Evolutionary conservation across 2,797 vertebrate species (phyloP).

Genomic region (Tarsius wallacei): DNA sequence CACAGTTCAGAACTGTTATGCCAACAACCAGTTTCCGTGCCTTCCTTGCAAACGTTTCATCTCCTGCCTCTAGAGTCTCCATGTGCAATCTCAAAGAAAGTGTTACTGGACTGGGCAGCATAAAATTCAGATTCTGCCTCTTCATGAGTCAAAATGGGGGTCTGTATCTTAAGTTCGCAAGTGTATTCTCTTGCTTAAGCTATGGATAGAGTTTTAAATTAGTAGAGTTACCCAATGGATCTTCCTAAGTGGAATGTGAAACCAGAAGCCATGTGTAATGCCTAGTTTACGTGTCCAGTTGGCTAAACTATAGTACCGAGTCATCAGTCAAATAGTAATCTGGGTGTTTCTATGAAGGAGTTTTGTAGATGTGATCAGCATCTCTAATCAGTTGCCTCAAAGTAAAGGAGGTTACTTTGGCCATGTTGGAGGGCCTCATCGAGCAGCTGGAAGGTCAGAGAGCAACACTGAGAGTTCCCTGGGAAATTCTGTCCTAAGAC

Average conservation of each 20-base stretch:
- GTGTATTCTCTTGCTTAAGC: neutral
- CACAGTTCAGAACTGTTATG: neutral
- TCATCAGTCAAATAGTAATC: neutral
- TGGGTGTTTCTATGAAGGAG: neutral
- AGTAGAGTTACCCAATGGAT: neutral
- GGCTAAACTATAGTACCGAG: neutral
- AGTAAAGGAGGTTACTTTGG: neutral
- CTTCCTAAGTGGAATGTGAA: neutral
- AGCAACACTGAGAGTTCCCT: neutral
- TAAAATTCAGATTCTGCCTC: neutral
- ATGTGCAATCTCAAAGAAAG: neutral
- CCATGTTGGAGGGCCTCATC: neutral
- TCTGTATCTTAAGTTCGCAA: neutral
- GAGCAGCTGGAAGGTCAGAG: neutral
- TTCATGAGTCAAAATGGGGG: neutral
- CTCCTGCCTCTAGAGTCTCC: neutral
- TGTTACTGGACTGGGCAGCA: neutral
- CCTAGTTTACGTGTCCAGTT: neutral
- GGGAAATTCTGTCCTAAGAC: neutral
- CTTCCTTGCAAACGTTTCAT: neutral
- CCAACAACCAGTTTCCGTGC: neutral
- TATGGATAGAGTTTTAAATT: neutral
- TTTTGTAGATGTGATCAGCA: neutral
- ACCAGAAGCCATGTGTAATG: neutral
- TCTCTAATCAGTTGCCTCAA: neutral